Percentiles rank a stretch among this genome's conserved stretches.
phyloP scores from a whole-genome alignment of 1,140 invertebrate species.

The Bombus consobrinus region DNA sequence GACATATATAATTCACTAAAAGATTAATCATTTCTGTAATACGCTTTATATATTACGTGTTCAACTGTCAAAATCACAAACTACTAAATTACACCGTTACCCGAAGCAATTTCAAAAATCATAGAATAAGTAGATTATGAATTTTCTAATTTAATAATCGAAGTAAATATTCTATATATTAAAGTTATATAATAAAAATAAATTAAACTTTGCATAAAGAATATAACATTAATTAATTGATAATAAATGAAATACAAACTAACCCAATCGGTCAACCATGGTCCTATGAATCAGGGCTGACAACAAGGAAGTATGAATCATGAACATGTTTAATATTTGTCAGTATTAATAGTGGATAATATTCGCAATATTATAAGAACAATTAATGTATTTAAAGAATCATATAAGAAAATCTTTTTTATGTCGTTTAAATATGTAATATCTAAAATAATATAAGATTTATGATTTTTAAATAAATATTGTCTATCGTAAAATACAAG shows the following conservation, averaged over 20 bases:
- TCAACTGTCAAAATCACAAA: conserved; percentile 74
- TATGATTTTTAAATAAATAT: background rate
- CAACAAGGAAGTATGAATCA: conserved; percentile 78
- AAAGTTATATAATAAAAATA: background rate
- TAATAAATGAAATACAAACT: conserved; percentile 70
- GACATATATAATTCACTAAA: background rate
- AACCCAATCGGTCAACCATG: conserved; percentile 85
- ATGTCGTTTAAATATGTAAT: background rate
- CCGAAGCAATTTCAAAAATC: conserved; percentile 14
- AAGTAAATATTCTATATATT: background rate
- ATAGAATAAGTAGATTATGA: background rate
- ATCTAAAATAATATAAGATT: background rate
- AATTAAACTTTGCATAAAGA: conserved; percentile 17
- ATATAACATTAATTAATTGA: conserved; percentile 58
- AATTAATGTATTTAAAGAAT: background rate
- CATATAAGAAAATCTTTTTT: background rate
- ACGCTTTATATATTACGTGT: conserved; percentile 20
- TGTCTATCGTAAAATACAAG: background rate
- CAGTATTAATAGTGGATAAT: background rate
- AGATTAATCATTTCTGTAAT: background rate
- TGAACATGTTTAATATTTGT: conserved; percentile 40
- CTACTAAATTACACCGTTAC: conserved; percentile 55
- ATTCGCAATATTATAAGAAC: background rate
- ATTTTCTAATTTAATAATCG: background rate
- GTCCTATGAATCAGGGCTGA: conserved; percentile 81